Base-by-base conservation (phyloP, 37 sponge, comb jelly and placozoan genomes). In the Oopsacas minuta region DNA sequence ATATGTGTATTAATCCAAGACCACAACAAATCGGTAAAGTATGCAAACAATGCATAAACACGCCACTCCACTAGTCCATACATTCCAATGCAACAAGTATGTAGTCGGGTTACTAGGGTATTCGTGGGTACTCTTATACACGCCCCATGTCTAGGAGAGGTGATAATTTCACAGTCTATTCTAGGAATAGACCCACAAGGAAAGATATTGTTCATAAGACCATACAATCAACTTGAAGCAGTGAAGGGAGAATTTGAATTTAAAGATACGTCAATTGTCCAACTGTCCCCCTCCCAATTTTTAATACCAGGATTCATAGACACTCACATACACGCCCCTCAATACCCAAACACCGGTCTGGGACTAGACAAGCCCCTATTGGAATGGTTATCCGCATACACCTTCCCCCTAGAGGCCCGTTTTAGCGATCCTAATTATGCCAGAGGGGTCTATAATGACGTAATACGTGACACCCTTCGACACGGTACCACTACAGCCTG, bases 401-500 rank as follows among this genome's bases (percentile, higher is more conserved):
- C 91, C 0, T 90, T 83, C 52, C 91, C 89, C 1, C 81, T 88
- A 1, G 93, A 93, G 88, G 82, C 89, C 0, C 82, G 46, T 15
- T 91, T 88, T 52, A 36, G 22, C 30, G 88, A 93, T 37, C 25
- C 82, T 0, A 83, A 83, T 1, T 37, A 84, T 12, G 88, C 91
- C 7, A 81, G 46, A 1, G 39, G 86, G 0, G 87, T 85, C 37
- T 92, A 90, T 82, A 69, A 42, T 1, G 51, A 83, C 12, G 93
- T 81, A 1, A 89, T 92, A 87, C 87, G 83, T 36, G 90, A 89
- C 0, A 85, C 84, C 12, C 88, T 93, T 0, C n/a, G 23, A 0
- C 53, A 89, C 84, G 93, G 93, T 0, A 93, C 93, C 1, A 93
- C 93, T 34, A 93, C 93, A 5, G 93, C 93, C 34, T 85, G 88